These are phyloP conservation scores for Synergus japonicus DNA, from an alignment of 2,888 invertebrate species.

Conservation along the genomic window DNA sequence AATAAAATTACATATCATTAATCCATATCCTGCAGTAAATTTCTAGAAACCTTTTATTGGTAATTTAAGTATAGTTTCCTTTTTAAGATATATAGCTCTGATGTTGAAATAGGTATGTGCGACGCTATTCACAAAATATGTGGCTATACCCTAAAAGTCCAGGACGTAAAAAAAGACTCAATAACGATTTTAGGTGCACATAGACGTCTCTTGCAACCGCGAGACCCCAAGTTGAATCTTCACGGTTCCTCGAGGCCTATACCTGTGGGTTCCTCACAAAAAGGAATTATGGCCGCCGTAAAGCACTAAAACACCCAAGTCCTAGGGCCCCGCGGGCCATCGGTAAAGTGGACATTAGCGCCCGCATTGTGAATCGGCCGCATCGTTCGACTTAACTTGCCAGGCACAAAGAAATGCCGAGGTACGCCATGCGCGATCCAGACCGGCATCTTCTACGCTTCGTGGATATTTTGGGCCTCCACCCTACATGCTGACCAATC, in stretches of 20 bases:
- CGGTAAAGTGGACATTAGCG: conserved; percentile 58
- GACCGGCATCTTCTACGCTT: conserved; percentile 55
- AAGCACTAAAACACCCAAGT: conserved; percentile 58
- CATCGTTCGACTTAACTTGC: conserved; percentile 49
- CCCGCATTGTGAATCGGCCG: conserved; percentile 68
- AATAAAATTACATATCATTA: no score
- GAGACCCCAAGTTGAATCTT: conserved; percentile 46
- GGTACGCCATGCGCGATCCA: conserved; percentile 46
- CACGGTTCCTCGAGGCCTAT: conserved; percentile 52
- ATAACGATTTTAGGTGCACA: conserved; percentile 29
- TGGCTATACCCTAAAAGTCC: not conserved
- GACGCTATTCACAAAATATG: not conserved
- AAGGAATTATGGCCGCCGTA: conserved; percentile 58
- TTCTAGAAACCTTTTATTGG: no score
- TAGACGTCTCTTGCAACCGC: conserved; percentile 25
- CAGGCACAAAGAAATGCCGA: conserved; percentile 50
- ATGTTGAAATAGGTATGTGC: not conserved
- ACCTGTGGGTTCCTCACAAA: conserved; percentile 56
- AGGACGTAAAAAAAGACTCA: conserved; percentile 13
- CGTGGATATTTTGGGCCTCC: conserved; percentile 57
- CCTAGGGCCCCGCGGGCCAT: conserved; percentile 53
- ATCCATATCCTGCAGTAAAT: no score
- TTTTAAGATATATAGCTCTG: not conserved
- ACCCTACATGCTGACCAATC: conserved; percentile 34
- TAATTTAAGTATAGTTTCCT: not conserved